Percentiles rank a stretch among this genome's conserved stretches.
phyloP scores from a whole-genome alignment of 1,140 invertebrate species.

The Calephelis nemesis region DNA sequence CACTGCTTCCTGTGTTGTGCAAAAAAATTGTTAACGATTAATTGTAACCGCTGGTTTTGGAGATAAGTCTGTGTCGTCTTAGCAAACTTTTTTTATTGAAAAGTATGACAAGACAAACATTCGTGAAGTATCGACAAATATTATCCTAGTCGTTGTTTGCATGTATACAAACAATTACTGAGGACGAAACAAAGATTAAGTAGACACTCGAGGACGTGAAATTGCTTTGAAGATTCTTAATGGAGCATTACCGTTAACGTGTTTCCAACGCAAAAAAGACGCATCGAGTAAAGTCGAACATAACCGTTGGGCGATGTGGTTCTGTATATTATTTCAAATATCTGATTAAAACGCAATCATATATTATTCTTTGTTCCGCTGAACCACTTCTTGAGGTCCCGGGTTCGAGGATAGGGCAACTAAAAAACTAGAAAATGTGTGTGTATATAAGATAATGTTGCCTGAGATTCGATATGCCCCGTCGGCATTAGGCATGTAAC shows the following conservation, averaged over 20 bases:
- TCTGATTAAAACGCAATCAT: no score
- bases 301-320: not conserved
- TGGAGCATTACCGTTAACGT: constrained; percentile 41
- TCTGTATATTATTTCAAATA: not conserved
- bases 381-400: no score
- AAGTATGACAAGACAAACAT: constrained; percentile 1
- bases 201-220: constrained; percentile 32
- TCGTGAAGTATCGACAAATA: constrained; percentile 41
- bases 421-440: no score
- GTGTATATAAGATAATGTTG: no score
- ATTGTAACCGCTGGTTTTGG: no score
- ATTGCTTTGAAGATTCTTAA: constrained; percentile 38
- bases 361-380: no score
- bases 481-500: no score
- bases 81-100: not conserved
- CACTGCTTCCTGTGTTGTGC: no score
- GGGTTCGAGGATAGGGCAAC: no score
- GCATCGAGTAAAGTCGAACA: not conserved
- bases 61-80: no score
- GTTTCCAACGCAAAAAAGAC: constrained; percentile 19
- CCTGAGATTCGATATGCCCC: no score
- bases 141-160: constrained; percentile 44
- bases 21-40: no score
- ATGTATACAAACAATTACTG: constrained; percentile 48
- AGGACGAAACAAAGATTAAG: constrained; percentile 42